Conservation (phyloP, 2,888 invertebrate species). For the Panopea generosa region DNA sequence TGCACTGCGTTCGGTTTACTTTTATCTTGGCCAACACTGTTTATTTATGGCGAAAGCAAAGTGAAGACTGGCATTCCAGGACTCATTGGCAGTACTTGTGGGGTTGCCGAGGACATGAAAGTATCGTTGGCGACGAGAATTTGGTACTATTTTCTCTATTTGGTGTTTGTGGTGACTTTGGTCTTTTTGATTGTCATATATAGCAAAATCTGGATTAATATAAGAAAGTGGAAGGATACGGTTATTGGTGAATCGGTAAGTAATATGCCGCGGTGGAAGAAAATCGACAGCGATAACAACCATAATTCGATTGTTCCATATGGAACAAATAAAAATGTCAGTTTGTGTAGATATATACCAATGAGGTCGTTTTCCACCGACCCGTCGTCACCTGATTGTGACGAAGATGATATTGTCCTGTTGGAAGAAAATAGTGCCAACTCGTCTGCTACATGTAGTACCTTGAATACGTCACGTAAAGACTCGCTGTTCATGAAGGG, state of each 20-base stretch:
- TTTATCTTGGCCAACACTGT: constrained; percentile 22
- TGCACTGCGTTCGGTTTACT: constrained; percentile 16
- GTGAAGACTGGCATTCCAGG: constrained; percentile 16
- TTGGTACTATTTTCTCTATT: constrained; percentile 33
- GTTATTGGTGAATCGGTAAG: constrained; percentile 22
- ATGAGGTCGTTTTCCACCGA: neutral
- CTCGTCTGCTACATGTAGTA: neutral
- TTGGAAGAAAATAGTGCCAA: neutral
- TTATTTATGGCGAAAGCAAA: constrained; percentile 30
- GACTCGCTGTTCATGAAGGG: neutral
- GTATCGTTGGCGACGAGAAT: constrained; percentile 1
- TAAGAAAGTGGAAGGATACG: constrained; percentile 22
- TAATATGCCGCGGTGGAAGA: neutral
- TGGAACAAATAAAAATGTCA: constrained; percentile 4
- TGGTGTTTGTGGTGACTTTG: constrained; percentile 23
- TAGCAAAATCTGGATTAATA: constrained; percentile 19
- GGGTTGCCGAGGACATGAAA: constrained; percentile 29
- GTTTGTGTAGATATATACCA: neutral
- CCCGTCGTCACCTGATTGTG: neutral
- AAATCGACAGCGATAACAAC: neutral
- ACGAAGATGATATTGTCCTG: neutral
- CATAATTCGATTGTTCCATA: neutral
- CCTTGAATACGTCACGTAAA: neutral
- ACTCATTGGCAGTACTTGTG: constrained; percentile 28
- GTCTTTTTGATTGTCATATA: constrained; percentile 19